Evolutionary conservation across 2,797 vertebrate species (phyloP), one percentile per base, ranked within the genome.

Genomic region (Tachyglossus aculeatus): DNA sequence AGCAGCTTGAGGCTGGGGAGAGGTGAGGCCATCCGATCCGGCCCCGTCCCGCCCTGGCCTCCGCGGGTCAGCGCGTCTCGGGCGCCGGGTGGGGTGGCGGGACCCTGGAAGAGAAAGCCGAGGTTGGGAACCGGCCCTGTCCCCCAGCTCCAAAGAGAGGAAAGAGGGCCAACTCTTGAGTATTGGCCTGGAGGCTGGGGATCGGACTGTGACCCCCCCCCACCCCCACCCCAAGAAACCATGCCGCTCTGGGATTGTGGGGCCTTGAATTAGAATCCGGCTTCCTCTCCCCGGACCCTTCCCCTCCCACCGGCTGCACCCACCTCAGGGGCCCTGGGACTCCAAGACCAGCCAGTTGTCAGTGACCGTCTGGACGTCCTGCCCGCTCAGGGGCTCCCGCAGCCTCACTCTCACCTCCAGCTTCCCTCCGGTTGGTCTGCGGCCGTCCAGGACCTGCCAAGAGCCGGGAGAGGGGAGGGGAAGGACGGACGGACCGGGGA

Each of bases 331-430:
- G 76, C 57, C 52, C 66, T 71, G 89, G n/a, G 83, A 89, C 60
- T 96, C 96, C 34, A 99, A 92, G 47, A 97, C 90, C 86, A 99
- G 93, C 97, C 97, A 99, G 77, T 96, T 96, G 83, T 98, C 96
- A 0, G 94, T 95, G 83, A 94, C 85, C 15, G 77, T 93, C 87
- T 98, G 96, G 71, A 94, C 57, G 64, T 99, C 98, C 85, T 98
- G 96, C 27, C 96, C 95, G 8, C 89, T 95, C 78, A 99, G 91
- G 44, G 98, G 98, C 88, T 99, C 97, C 86, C 98, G 93, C 75
- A 99, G 94, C 48, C 95, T 93, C 51, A 96, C 93, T 87, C 94
- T 96, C n/a, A 98, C 94, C 71, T 99, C 98, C 36, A 99, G 87
- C 29, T 96, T 96, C 24, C 97, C 97, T 32, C 98, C 98, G 0